A percentile compares a stretch with the other conserved stretches of the same genome.
Conservation (phyloP, 1,140 invertebrate genomes). For the Drosophila parvula region DNA sequence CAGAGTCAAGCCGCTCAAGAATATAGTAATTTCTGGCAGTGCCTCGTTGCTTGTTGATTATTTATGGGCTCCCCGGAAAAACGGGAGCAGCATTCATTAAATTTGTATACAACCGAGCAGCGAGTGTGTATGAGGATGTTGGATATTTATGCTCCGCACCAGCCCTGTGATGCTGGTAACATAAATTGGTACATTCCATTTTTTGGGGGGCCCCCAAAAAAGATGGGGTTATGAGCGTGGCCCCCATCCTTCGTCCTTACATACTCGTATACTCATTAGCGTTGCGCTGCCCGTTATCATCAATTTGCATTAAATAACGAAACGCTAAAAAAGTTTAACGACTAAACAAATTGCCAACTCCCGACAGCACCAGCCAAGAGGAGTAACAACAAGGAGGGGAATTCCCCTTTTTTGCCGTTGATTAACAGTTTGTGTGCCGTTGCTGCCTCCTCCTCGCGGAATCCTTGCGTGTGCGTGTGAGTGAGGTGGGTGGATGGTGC, state of each 20-base stretch:
- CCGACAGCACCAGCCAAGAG: constrained; percentile 13
- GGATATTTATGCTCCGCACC: constrained; percentile 1
- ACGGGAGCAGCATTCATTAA: constrained; percentile 42
- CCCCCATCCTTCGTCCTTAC: background rate
- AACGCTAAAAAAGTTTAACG: constrained; percentile 53
- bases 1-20: background rate
- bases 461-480: constrained; percentile 12
- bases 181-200: constrained; percentile 44
- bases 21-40: constrained; percentile 3
- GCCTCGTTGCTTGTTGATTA: constrained; percentile 35
- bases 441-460: background rate
- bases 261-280: constrained; percentile 43
- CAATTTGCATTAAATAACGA: constrained; percentile 56
- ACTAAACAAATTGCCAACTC: constrained; percentile 60
- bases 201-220: constrained; percentile 3
- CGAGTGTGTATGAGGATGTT: constrained; percentile 13
- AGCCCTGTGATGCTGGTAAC: constrained; percentile 6
- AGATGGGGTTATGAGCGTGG: constrained; percentile 22
- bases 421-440: constrained; percentile 43
- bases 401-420: constrained; percentile 28
- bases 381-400: background rate
- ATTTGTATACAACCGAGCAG: constrained; percentile 33
- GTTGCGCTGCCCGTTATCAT: constrained; percentile 51
- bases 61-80: constrained; percentile 37
- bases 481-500: background rate